phyloP scores from a whole-genome alignment of 2,888 invertebrate species.

The Dryadula phaetusa region DNA sequence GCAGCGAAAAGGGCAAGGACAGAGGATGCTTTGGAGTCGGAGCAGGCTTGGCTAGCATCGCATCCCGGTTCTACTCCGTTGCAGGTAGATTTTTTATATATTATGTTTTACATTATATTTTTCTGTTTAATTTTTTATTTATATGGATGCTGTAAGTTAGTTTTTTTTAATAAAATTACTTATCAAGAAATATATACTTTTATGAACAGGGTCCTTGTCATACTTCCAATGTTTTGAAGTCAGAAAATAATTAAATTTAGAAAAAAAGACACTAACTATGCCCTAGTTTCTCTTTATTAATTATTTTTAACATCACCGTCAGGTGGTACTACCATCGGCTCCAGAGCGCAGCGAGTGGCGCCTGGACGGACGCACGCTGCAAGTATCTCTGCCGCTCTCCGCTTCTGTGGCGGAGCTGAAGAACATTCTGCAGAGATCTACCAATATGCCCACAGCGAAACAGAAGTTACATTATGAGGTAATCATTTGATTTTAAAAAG shows the following conservation, averaged over 20 bases:
- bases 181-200: too few species aligned
- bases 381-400: slow-evolving; percentile 89
- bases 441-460: slow-evolving; percentile 97
- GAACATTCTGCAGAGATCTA: slow-evolving; percentile 92
- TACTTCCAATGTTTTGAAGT: too few species aligned
- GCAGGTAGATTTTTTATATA: slow-evolving; percentile 73
- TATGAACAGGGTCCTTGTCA: too few species aligned
- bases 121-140: too few species aligned
- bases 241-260: too few species aligned
- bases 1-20: slow-evolving; percentile 94
- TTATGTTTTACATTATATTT: too few species aligned
- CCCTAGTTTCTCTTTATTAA: too few species aligned
- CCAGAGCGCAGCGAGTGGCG: slow-evolving; percentile 98
- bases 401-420: slow-evolving; percentile 95
- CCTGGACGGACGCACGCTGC: slow-evolving; percentile 94
- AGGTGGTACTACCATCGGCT: slow-evolving; percentile 91
- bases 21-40: slow-evolving; percentile 96
- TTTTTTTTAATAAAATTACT: too few species aligned
- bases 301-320: slow-evolving; percentile 15
- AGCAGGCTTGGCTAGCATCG: slow-evolving; percentile 81
- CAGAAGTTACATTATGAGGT: slow-evolving; percentile 98
- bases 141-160: too few species aligned
- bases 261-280: too few species aligned
- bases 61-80: slow-evolving; percentile 64
- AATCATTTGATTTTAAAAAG: too few species aligned